phyloP scores from a whole-genome alignment of 2,888 invertebrate species.

The Siphlonurus alternatus region DNA sequence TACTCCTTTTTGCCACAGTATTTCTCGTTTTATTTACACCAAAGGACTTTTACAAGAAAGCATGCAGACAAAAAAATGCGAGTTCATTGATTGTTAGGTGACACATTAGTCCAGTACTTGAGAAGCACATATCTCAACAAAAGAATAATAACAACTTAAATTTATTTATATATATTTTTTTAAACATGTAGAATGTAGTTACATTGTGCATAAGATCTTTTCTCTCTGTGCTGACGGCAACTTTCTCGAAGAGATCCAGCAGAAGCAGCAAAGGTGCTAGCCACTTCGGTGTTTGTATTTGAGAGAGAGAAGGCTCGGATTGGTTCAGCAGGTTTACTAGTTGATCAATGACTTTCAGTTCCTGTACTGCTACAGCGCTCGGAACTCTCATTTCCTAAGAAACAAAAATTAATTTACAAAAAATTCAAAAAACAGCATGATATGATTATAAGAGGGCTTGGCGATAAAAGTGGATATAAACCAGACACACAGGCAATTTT shows the following conservation, averaged over 20 bases:
- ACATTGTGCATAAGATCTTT: slow-evolving; percentile 42
- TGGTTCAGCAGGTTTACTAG: not conserved
- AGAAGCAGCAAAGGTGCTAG: slow-evolving; percentile 53
- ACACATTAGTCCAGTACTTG: too few species aligned
- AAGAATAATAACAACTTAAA: too few species aligned
- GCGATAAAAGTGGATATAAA: too few species aligned
- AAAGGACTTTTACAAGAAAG: too few species aligned
- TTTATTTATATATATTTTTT: too few species aligned
- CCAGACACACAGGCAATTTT: too few species aligned
- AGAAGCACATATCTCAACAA: too few species aligned
- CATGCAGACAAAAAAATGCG: too few species aligned
- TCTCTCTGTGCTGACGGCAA: slow-evolving; percentile 47
- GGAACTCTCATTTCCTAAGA: slow-evolving; percentile 49
- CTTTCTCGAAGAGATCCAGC: slow-evolving; percentile 60
- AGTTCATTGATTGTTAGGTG: too few species aligned
- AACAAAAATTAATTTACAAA: slow-evolving; percentile 24
- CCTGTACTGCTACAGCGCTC: slow-evolving; percentile 38
- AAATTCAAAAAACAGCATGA: slow-evolving; percentile 7
- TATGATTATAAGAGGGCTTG: too few species aligned
- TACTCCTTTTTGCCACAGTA: too few species aligned
- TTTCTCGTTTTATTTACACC: not conserved
- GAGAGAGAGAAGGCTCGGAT: not conserved
- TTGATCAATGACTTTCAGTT: not conserved
- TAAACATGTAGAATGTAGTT: too few species aligned
- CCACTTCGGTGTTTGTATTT: slow-evolving; percentile 47